Percentiles rank a stretch among this genome's conserved stretches.
Evolutionary conservation across 1,140 invertebrate species (phyloP).

Genomic region (Neuroterus valhalla): DNA sequence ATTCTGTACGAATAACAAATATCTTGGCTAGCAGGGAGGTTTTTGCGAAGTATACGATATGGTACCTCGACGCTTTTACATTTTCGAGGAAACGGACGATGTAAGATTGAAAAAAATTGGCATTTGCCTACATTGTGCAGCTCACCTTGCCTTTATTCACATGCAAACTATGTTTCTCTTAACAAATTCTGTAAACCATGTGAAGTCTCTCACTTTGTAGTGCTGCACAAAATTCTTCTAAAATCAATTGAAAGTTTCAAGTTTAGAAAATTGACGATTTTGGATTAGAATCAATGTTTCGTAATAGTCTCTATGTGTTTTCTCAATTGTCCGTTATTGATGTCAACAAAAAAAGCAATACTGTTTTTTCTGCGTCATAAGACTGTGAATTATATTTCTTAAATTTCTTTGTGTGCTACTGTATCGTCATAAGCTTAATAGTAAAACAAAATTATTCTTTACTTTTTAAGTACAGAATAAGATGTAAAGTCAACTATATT

Average conservation of each 20-base stretch:
- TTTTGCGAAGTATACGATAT: conserved; percentile 67
- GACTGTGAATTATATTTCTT: conserved; percentile 2
- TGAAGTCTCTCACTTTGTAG: background rate
- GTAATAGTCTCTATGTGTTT: background rate
- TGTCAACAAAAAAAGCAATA: too few relatives aligned
- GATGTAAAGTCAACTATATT: too few relatives aligned
- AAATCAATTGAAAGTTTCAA: background rate
- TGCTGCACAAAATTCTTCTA: background rate
- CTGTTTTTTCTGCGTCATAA: background rate
- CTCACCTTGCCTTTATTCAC: background rate
- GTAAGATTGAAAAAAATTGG: conserved; percentile 65
- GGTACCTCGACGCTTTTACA: conserved; percentile 73
- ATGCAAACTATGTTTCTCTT: background rate
- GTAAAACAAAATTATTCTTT: too few relatives aligned
- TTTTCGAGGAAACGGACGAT: conserved; percentile 67
- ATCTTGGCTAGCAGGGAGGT: conserved; percentile 68
- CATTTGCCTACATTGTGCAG: conserved; percentile 45
- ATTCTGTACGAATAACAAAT: conserved; percentile 48
- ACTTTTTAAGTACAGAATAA: too few relatives aligned
- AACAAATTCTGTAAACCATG: background rate
- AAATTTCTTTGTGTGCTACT: background rate
- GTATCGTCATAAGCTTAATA: background rate
- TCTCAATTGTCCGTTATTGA: too few relatives aligned
- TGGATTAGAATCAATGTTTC: conserved; percentile 3
- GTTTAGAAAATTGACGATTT: background rate